Evolutionary conservation across 1,140 invertebrate species (phyloP), one percentile per base, ranked within the genome.

Genomic region (Brachionus rotundiformis): DNA sequence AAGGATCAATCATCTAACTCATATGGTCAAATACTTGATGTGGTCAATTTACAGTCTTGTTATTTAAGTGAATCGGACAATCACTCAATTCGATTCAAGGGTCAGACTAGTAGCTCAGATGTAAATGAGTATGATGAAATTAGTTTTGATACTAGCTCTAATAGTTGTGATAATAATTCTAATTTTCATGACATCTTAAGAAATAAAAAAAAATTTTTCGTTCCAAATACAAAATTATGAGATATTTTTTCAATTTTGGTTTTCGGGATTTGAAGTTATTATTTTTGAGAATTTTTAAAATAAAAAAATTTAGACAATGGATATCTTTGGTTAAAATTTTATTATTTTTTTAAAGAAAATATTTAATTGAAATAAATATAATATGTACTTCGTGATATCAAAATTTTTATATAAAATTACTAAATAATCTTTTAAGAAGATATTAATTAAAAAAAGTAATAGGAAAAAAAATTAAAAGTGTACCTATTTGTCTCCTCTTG

Each of bases 181-280:
- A 73, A 41, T 29, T 10, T 41, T 44, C 68, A 73, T 27, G 19
- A 23, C 11, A 19, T 73, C 19, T 73, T 73, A 44, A 41, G 25
- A 44, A 73, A 41, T 29, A 73, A 73, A 44, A 73, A 73, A 73
- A n/a, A 44, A 25, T 44, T 73, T 44, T 36, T 73, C 5, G 33
- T 73, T 7, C 68, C 68, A 25, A 44, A 11, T 44, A 27, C 36
- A 44, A 19, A 41, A 73, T 8, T 16, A 73, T 73, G 68, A 73
- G n/a, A 44, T 73, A 44, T 73, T 73, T 44, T 73, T 25, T 10
- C 8, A 29, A 13, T 33, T 65, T 6, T 63, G 6, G 3, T 29
- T 71, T 71, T 36, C 19, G 65, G 65, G 19, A 39, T 36, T 36
- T 11, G 19, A 13, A 16, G 39, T n/a, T n/a, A n/a, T n/a, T n/a